Evolutionary conservation across 2,797 vertebrate species (phyloP), one percentile per base, ranked within the genome.

Genomic region (Sebastes aleutianus): DNA sequence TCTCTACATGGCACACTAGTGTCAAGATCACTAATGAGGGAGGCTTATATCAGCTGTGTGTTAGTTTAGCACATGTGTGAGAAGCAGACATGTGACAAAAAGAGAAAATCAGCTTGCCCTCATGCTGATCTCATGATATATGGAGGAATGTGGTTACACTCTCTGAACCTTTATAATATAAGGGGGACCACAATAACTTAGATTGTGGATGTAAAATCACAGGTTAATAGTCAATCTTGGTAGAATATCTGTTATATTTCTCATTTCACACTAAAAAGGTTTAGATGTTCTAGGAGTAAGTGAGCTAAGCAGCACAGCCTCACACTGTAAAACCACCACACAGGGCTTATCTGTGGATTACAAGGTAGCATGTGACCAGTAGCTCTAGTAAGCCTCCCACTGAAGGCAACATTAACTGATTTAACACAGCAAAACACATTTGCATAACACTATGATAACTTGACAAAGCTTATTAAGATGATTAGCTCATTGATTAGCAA

Each of bases 321-420:
- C 58, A 61, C 1, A 18, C 78, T 65, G 67, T 63, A 75, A 58
- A 91, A 77, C 62, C 29, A 91, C 87, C 88, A 88, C 88, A 85
- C 69, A 54, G 68, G 79, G 87, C 82, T 94, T 88, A 94, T 90
- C 86, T 87, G 78, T 76, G 91, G 94, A 94, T 95, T 94, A 95
- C 85, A 82, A 58, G 32, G 83, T 1, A 88, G 75, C 93, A 94
- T 88, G 93, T 95, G 94, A 95, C 86, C 84, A 73, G 86, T 5
- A 61, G 84, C 84, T 71, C 58, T 2, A 29, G 70, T 84, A 80
- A 89, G 61, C 85, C 84, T 82, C 65, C 13, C 65, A 69, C 31
- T 69, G 58, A 61, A 13, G 13, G n/a, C 24, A n/a, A 20, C 18
- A 50, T 14, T 16, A 18, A 58, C 6, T 8, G 18, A n/a, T n/a